Evolutionary conservation across 2,888 invertebrate species (phyloP), one percentile per base, ranked within the genome.

Genomic region (Cosmia trapezina): DNA sequence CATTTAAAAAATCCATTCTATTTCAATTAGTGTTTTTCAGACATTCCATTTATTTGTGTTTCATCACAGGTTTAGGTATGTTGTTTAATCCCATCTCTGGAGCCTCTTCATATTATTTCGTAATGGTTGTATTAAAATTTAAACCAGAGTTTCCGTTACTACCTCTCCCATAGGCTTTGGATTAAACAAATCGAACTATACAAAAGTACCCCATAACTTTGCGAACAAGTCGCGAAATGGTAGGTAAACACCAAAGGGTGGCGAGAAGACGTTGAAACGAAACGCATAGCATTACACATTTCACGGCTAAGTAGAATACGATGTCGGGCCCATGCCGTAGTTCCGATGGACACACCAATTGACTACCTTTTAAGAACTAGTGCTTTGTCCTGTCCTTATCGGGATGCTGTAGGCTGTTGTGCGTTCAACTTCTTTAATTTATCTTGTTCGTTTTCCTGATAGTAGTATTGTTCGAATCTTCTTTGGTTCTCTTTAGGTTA

Each of bases 301-400:
- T 94, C 93, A 94, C 90, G 90, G 91, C 93, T 96, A 95, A 96
- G 95, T 96, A 96, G 94, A 94, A 94, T 95, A 84, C 91, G 90
- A 89, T 96, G 94, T 95, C 83, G 87, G 86, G 84, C 86, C 84
- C 88, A 88, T 87, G 89, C 89, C 87, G 86, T 71, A 84, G 85
- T 84, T 69, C 68, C 76, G 80, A 85, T 84, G 86, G 87, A 88
- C 89, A 89, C 89, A 89, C 90, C 90, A 91, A 93, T 93, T 91
- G 94, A 93, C 92, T 91, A 91, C 94, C 94, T 92, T 95, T 93
- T 94, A 93, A 88, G 94, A 91, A 85, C 84, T 82, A 88, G 86
- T 87, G 80, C 87, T 87, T 86, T 90, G 86, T 88, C 86, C 73
- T 85, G 76, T 70, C 93, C 92, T 90, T 93, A 91, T 91, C 87